A percentile compares a stretch with the other conserved stretches of the same genome.
Conservation (phyloP, 2,113 vertebrate species). For the Silurus meridionalis region DNA sequence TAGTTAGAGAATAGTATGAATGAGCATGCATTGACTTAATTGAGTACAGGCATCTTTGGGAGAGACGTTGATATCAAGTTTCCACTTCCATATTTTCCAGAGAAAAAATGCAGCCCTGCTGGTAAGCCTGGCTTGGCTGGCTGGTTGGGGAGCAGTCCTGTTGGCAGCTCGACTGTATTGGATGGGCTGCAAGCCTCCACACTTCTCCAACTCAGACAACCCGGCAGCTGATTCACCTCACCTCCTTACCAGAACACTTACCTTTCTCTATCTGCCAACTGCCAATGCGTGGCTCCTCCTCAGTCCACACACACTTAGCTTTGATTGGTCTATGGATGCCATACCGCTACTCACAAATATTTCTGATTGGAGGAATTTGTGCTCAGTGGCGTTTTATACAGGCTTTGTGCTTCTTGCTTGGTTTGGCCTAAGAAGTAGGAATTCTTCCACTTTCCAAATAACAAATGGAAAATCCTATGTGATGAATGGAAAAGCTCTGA, state of each 20-base stretch:
- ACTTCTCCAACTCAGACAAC: conserved; percentile 98
- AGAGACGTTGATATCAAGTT: neutral
- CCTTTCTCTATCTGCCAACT: conserved; percentile 90
- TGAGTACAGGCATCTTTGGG: neutral
- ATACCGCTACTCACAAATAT: conserved; percentile 86
- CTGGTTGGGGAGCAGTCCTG: conserved; percentile 82
- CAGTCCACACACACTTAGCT: conserved; percentile 95
- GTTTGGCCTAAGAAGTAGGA: conserved; percentile 73
- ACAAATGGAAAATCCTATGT: conserved; percentile 79
- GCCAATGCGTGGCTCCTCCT: conserved; percentile 93
- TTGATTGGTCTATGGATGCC: conserved; percentile 99
- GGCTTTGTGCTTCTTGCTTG: conserved; percentile 82
- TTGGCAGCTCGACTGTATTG: conserved; percentile 90
- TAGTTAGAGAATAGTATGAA: neutral
- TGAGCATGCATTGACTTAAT: conserved; percentile 20
- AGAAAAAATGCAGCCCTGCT: conserved; percentile 82
- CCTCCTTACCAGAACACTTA: conserved; percentile 82
- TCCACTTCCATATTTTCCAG: conserved; percentile 62
- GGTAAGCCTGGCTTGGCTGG: conserved; percentile 84
- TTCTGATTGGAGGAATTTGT: conserved; percentile 87
- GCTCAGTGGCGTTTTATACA: conserved; percentile 83
- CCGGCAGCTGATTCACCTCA: conserved; percentile 90
- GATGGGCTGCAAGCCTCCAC: conserved; percentile 99
- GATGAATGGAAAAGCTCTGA: conserved; percentile 85
- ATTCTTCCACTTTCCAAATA: conserved; percentile 67